These are phyloP conservation scores for Vombatus ursinus DNA, from an alignment of 2,113 vertebrate species.

Conservation along the genomic window DNA sequence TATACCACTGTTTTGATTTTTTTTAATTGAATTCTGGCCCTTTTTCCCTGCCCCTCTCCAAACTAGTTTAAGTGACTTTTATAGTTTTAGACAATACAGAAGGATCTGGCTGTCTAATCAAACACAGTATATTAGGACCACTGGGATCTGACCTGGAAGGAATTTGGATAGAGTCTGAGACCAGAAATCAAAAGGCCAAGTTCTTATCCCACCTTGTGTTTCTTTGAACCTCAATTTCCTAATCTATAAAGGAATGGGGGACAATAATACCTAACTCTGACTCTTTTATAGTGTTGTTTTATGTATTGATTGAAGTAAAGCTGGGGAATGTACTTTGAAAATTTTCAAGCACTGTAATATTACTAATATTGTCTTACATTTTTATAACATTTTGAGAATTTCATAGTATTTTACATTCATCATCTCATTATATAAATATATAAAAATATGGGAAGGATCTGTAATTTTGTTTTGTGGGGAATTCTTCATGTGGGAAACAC, in stretches of 20 bases:
- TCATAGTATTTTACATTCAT: neutral
- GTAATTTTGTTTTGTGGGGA: neutral
- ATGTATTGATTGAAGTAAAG: neutral
- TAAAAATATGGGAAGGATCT: neutral
- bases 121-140: neutral
- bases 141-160: neutral
- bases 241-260: neutral
- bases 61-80: constrained; percentile 30
- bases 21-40: constrained; percentile 11
- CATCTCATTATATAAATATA: neutral
- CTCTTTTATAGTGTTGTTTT: neutral
- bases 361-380: neutral
- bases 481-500: neutral
- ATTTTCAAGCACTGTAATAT: neutral
- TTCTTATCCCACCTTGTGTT: neutral
- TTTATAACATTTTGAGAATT: neutral
- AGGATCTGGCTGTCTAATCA: constrained; percentile 15
- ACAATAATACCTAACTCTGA: neutral
- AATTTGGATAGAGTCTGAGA: neutral
- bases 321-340: neutral
- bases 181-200: neutral
- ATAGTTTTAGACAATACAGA: constrained; percentile 20
- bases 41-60: neutral
- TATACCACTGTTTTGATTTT: neutral
- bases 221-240: neutral